Evolutionary conservation across 2,888 invertebrate genomes (phyloP).

Genomic region (Aricia artaxerxes): DNA sequence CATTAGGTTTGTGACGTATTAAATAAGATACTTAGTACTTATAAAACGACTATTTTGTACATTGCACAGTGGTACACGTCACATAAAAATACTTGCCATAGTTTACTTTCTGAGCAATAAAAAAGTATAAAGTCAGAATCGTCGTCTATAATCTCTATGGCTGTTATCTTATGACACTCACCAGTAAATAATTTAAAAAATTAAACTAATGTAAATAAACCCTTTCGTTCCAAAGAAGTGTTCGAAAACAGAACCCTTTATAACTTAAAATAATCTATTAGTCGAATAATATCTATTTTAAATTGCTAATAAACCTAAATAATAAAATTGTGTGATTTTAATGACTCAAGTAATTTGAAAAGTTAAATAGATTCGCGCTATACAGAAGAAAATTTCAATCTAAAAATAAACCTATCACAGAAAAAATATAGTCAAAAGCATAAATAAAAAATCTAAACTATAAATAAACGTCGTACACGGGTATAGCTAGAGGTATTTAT

Average conservation of each 20-base stretch:
- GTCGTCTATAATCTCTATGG: neutral
- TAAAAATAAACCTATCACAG: constrained; percentile 3
- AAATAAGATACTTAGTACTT: neutral
- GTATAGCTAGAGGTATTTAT: neutral
- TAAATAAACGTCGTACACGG: neutral
- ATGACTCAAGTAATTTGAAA: neutral
- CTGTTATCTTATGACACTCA: neutral
- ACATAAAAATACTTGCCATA: neutral
- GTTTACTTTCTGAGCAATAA: neutral
- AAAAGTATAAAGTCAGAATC: neutral
- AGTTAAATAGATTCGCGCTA: neutral
- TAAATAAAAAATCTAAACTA: neutral
- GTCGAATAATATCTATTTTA: neutral
- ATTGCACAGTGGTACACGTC: neutral
- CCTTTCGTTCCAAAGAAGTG: neutral
- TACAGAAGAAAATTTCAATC: neutral
- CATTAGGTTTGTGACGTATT: neutral
- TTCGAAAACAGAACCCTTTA: neutral
- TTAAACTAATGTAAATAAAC: neutral
- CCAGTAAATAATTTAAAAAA: neutral
- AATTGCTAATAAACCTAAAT: neutral
- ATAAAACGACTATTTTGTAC: constrained; percentile 6
- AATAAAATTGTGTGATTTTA: neutral
- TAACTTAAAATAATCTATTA: neutral
- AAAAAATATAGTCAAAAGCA: constrained; percentile 7